Percentiles rank a stretch among this genome's conserved stretches.
These are phyloP conservation scores for Eupithecia pulchellata DNA, from an alignment of 2,888 invertebrate species.

Conservation along the genomic window DNA sequence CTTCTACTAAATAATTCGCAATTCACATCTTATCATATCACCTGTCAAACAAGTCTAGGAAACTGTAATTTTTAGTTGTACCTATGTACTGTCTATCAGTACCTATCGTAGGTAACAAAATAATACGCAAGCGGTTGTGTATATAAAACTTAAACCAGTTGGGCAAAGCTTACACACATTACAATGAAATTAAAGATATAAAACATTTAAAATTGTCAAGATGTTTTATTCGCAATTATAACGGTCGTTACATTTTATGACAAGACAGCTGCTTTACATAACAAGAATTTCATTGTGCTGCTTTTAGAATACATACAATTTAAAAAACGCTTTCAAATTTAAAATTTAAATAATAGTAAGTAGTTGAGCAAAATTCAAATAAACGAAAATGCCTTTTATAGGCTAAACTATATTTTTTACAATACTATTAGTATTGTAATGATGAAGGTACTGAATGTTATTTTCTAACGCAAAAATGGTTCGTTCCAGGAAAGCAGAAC, in stretches of 20 bases:
- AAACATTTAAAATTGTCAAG: conserved; percentile 5
- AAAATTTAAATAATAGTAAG: background rate
- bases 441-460: too few species aligned
- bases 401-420: background rate
- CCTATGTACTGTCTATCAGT: background rate
- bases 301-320: conserved; percentile 3
- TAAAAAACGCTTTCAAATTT: background rate
- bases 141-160: background rate
- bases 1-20: background rate
- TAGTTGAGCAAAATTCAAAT: background rate
- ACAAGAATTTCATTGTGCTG: conserved; percentile 19
- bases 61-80: background rate
- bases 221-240: conserved; percentile 33
- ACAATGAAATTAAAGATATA: conserved; percentile 15
- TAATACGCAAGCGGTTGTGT: background rate
- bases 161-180: too few species aligned
- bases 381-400: background rate
- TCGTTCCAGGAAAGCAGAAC: background rate
- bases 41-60: background rate
- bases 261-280: conserved; percentile 36
- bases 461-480: background rate
- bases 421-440: too few species aligned
- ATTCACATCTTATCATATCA: background rate
- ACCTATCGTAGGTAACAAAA: background rate
- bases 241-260: conserved; percentile 31